These are phyloP conservation scores for Eupithecia inturbata DNA, from an alignment of 2,888 invertebrate genomes.

Conservation along the genomic window DNA sequence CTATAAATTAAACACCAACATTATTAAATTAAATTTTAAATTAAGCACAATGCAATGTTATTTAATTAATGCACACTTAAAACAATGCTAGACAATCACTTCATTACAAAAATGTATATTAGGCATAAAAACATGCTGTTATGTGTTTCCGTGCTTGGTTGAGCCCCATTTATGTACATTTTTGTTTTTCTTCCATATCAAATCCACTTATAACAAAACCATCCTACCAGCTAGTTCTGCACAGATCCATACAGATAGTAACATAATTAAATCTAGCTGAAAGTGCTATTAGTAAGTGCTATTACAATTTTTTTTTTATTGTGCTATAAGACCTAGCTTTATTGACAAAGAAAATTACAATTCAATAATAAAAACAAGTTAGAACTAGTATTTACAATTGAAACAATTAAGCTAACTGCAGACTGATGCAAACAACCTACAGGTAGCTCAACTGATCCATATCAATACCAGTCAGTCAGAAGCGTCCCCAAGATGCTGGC, in stretches of 20 bases:
- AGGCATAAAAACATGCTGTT: neutral
- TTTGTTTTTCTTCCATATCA: neutral
- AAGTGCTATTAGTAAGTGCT: too few species aligned
- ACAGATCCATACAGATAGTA: neutral
- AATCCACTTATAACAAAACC: neutral
- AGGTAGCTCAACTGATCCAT: too few species aligned
- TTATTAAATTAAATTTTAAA: neutral
- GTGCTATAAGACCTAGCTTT: too few species aligned
- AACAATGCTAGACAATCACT: neutral
- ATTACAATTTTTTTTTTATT: too few species aligned
- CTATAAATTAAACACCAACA: neutral
- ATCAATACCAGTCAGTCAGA: too few species aligned
- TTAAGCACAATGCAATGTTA: neutral
- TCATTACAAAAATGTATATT: conserved; percentile 13
- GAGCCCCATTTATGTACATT: neutral
- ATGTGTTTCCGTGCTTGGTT: conserved; percentile 11
- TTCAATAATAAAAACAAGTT: too few species aligned
- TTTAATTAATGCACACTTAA: neutral
- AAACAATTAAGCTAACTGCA: too few species aligned
- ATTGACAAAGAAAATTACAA: too few species aligned
- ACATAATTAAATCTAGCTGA: neutral
- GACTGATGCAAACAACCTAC: too few species aligned
- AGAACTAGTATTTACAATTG: too few species aligned
- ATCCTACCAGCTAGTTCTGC: neutral
- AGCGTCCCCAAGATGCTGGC: too few species aligned